These are phyloP conservation scores for Anarrhichthys ocellatus DNA, from an alignment of 2,113 vertebrate genomes.

Conservation along the genomic window DNA sequence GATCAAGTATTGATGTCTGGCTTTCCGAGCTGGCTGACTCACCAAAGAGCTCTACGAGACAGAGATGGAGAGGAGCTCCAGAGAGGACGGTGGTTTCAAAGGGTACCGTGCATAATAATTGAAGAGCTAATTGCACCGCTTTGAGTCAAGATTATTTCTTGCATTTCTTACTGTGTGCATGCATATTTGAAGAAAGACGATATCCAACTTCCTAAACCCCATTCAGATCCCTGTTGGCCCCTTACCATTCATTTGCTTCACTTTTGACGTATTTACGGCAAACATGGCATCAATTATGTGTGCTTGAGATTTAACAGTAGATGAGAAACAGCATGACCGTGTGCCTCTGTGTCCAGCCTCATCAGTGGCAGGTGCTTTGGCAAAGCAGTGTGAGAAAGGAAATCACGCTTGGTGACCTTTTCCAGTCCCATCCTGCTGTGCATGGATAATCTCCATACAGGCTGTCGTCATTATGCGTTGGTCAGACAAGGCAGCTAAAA, in stretches of 20 bases:
- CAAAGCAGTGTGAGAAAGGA: constrained; percentile 66
- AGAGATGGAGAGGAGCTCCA: constrained; percentile 17
- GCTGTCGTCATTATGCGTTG: constrained; percentile 43
- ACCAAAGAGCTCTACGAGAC: constrained; percentile 45
- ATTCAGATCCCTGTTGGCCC: not conserved
- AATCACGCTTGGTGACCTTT: constrained; percentile 75
- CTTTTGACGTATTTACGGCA: constrained; percentile 2
- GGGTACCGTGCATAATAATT: constrained; percentile 20
- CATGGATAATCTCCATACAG: constrained; percentile 60
- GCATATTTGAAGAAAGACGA: constrained; percentile 28
- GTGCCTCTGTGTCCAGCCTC: constrained; percentile 23
- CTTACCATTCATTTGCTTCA: constrained; percentile 4
- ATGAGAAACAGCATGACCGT: constrained; percentile 17
- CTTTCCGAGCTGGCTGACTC: constrained; percentile 53
- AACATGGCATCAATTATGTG: not conserved
- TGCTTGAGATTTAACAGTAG: not conserved
- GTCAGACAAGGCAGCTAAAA: constrained; percentile 27
- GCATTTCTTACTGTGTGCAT: constrained; percentile 6
- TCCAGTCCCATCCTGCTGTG: constrained; percentile 53
- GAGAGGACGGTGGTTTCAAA: constrained; percentile 37
- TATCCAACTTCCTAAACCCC: constrained; percentile 12
- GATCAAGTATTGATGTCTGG: constrained; percentile 73
- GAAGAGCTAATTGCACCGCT: constrained; percentile 26
- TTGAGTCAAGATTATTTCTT: constrained; percentile 19
- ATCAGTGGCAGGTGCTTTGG: constrained; percentile 56